Evolutionary conservation across 2,888 invertebrate genomes (phyloP).

Genomic region (Drosophila macrospina): DNA sequence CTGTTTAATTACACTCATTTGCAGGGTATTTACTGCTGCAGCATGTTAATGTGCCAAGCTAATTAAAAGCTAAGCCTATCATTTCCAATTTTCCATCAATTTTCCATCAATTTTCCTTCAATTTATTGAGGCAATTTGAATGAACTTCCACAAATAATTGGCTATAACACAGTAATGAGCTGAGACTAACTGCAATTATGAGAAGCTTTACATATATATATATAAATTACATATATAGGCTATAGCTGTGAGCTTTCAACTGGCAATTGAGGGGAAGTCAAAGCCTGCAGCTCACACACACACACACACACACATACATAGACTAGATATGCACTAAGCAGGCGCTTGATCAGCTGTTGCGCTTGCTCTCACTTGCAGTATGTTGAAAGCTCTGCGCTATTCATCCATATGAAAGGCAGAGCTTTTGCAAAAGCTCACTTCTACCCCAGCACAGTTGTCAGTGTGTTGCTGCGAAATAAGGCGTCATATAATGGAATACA

Average conservation of each 20-base stretch:
- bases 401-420: too few species aligned
- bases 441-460: not conserved
- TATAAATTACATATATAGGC: too few species aligned
- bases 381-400: too few species aligned
- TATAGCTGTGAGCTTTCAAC: not conserved
- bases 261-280: not conserved
- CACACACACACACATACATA: too few species aligned
- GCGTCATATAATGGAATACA: slow-evolving; percentile 31
- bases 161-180: not conserved
- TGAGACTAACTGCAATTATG: not conserved
- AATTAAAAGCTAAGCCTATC: slow-evolving; percentile 12
- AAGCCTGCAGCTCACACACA: too few species aligned
- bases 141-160: not conserved
- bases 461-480: slow-evolving; percentile 7
- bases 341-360: too few species aligned
- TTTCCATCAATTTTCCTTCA: not conserved
- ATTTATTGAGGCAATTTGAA: not conserved
- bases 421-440: not conserved
- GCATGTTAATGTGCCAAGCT: not conserved
- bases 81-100: not conserved
- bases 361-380: too few species aligned
- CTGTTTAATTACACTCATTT: slow-evolving; percentile 26
- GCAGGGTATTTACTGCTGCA: not conserved
- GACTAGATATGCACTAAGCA: too few species aligned
- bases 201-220: too few species aligned